Evolutionary conservation across 2,113 vertebrate species (phyloP), one percentile per base, ranked within the genome.

Genomic region (Vicugna pacos): DNA sequence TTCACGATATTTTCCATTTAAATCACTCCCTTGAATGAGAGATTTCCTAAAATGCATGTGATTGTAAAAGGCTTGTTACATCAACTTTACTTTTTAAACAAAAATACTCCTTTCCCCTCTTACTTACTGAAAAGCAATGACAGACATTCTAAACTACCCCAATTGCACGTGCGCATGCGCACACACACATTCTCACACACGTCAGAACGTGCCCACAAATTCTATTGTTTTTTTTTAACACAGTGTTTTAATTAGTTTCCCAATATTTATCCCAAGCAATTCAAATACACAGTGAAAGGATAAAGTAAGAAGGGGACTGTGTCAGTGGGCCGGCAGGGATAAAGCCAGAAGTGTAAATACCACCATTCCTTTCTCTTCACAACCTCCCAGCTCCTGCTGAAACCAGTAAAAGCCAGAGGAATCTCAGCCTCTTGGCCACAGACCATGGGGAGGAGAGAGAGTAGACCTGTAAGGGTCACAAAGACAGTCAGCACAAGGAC

Each of bases 1-100:
- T 98, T 99, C 97, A 94, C 97, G 99, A 93, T 99, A 97, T 87
- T 98, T 97, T 96, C 99, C 99, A 92, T 96, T 98, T 96, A 99
- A 97, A 72, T 98, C 97, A 86, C 99, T 99, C 77, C 98, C 98
- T 96, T 99, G 99, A 50, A 99, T 98, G 42, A 98, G 89, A 1
- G 98, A 98, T 92, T 98, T 99, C 97, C 99, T 99, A 98, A 70
- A 98, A 98, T 13, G 88, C 48, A 98, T 19, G 96, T 56, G 0
- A 20, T 46, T 62, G 92, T 19, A 70, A 80, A 54, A 19, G 26
- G 16, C 38, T 93, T 52, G 12, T 92, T 70, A 95, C 0, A 73
- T 32, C 32, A 35, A 20, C 93, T 94, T 97, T 76, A 77, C 67
- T 86, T 76, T 97, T 93, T 38, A 70, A 70, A 54, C 0, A 81